Evolutionary conservation across 1,140 invertebrate species (phyloP).

Genomic region (Tyrophagus putrescentiae): DNA sequence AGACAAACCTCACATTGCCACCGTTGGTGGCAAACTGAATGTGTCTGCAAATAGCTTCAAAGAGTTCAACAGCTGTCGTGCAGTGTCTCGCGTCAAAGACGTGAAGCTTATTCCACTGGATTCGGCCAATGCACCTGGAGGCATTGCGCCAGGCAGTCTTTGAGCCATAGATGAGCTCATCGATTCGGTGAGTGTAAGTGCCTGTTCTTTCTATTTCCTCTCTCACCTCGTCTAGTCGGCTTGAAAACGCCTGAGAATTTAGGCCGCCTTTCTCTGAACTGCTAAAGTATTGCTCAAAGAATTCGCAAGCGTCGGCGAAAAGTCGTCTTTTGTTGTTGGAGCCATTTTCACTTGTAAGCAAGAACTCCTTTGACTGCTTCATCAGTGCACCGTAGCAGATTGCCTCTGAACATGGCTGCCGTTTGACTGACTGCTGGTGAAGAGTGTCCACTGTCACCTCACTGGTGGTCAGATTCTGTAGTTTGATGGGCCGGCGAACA

Average conservation of each 20-base stretch:
- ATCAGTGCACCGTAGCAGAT: slow-evolving; percentile 59
- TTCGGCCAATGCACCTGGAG: slow-evolving; percentile 75
- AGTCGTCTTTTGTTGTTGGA: background rate
- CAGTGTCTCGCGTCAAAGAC: slow-evolving; percentile 86
- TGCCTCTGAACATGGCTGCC: slow-evolving; percentile 48
- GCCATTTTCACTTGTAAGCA: background rate
- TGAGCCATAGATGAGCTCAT: slow-evolving; percentile 81
- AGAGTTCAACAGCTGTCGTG: slow-evolving; percentile 84
- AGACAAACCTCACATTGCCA: too few relatives aligned
- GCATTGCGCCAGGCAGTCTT: slow-evolving; percentile 89
- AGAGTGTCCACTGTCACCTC: slow-evolving; percentile 46
- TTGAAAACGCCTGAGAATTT: slow-evolving; percentile 34
- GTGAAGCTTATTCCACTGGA: slow-evolving; percentile 92
- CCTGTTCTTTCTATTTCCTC: slow-evolving; percentile 42
- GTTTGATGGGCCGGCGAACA: slow-evolving; percentile 25
- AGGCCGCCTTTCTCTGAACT: slow-evolving; percentile 61
- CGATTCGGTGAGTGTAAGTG: slow-evolving; percentile 77
- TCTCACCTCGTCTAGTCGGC: slow-evolving; percentile 46
- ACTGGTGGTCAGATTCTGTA: slow-evolving; percentile 43
- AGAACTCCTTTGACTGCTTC: slow-evolving; percentile 39
- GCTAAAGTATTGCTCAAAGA: slow-evolving; percentile 70
- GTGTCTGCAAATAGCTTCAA: slow-evolving; percentile 87
- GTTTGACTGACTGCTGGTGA: slow-evolving; percentile 40
- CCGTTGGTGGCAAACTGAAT: slow-evolving; percentile 94
- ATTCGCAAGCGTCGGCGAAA: slow-evolving; percentile 56